Evolutionary conservation across 2,113 vertebrate species (phyloP), one percentile per base, ranked within the genome.

Genomic region (Myotis brandtii): DNA sequence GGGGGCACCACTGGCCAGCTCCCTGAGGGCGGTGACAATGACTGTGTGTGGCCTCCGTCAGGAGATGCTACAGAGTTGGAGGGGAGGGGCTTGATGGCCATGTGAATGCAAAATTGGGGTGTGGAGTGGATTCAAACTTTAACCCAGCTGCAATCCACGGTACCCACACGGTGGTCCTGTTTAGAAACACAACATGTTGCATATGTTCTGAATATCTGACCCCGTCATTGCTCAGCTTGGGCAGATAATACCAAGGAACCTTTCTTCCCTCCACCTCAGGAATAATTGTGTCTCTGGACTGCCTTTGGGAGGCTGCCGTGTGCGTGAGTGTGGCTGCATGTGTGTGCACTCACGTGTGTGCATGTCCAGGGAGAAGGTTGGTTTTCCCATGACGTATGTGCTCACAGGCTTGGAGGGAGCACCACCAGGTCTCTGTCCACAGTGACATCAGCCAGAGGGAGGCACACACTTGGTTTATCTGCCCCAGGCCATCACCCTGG

Each of bases 131-230:
- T 95, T 59, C 94, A 97, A 98, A 97, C 73, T 97, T 96, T 40
- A 95, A 96, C 96, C 96, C 86, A 96, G 98, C 97, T 95, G 94
- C 97, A 97, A 98, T 97, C 93, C 96, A 86, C 85, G 96, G 96
- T 85, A 75, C 89, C 92, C 67, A 95, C 98, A 98, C 4, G 94
- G 98, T 98, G 98, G 95, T 95, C 97, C 95, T 2, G 1, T 98
- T 98, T 96, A 98, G 98, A 97, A 97, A 96, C 98, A 95, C 97
- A 98, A 98, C 97, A 96, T 75, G 96, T 91, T 79, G 98, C 97
- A 98, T 97, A 93, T 95, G 97, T 96, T 98, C 98, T 98, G 98
- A 98, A 98, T 98, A 72, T 96, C 97, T 97, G 98, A 96, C 98
- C 97, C 93, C 89, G 90, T 97, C 85, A 75, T 97, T 98, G 97